These are phyloP conservation scores for Ranitomeya variabilis DNA, from an alignment of 2,113 vertebrate species.

Conservation along the genomic window DNA sequence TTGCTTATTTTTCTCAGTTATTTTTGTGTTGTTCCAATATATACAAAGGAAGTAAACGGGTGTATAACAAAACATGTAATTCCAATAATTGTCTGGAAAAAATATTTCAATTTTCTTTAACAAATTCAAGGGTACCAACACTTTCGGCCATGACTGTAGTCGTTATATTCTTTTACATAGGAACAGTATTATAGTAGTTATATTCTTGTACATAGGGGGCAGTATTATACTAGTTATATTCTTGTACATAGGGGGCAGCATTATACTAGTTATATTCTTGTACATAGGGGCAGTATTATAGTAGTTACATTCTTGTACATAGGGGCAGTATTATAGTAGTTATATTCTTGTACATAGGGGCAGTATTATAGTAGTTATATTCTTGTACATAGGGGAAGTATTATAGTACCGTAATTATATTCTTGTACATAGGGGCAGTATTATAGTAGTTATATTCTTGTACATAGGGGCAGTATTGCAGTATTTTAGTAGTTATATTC, in stretches of 20 bases:
- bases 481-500: neutral
- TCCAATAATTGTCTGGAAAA: no score
- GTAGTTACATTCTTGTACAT: neutral
- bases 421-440: neutral
- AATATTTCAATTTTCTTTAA: no score
- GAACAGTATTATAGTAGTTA: neutral
- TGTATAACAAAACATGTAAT: no score
- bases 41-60: no score
- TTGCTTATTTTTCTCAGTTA: no score
- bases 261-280: neutral
- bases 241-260: neutral
- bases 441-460: neutral
- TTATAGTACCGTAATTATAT: neutral
- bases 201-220: neutral
- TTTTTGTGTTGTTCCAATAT: no score
- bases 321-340: neutral
- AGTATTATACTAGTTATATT: neutral
- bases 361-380: conserved; percentile 5
- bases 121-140: no score
- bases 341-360: neutral
- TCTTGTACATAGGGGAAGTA: neutral
- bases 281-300: neutral
- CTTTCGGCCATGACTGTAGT: neutral
- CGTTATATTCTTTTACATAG: conserved; percentile 9
- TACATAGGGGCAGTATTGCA: neutral